Percentiles rank a stretch among this genome's conserved stretches.
phyloP scores from a whole-genome alignment of 2,797 vertebrate species.

The Tapirus indicus region DNA sequence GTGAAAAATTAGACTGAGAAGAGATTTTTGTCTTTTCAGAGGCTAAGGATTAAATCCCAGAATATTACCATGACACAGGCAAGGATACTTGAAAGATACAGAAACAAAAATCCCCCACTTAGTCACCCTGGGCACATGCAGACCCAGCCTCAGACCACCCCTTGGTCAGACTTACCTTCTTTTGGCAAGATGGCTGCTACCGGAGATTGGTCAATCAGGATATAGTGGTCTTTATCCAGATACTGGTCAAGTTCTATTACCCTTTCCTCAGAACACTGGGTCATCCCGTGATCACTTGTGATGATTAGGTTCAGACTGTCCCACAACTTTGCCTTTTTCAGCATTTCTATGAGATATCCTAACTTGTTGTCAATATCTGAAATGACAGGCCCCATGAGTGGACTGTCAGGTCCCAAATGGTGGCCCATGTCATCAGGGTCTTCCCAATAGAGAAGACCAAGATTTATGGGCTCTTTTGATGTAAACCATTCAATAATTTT shows the following conservation, averaged over 20 bases:
- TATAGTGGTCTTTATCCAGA: conserved; percentile 91
- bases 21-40: not conserved
- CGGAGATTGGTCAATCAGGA: conserved; percentile 93
- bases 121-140: rapidly evolving
- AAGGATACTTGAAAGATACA: not conserved
- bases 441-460: conserved; percentile 97
- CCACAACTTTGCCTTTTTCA: conserved; percentile 92
- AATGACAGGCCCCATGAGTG: conserved; percentile 91
- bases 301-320: conserved; percentile 93
- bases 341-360: conserved; percentile 92
- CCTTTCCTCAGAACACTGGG: conserved; percentile 92
- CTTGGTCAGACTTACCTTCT: conserved; percentile 89
- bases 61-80: not conserved
- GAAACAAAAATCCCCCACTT: not conserved
- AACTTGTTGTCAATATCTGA: conserved; percentile 93
- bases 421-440: conserved; percentile 95
- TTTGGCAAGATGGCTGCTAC: conserved; percentile 94
- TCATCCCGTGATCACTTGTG: conserved; percentile 97
- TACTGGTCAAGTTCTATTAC: conserved; percentile 94
- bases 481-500: conserved; percentile 94
- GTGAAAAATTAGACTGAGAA: not conserved
- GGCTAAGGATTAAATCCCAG: not conserved
- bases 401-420: conserved; percentile 92
- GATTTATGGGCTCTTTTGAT: conserved; percentile 91
- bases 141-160: not conserved